Evolutionary conservation across 2,888 invertebrate genomes (phyloP).

Genomic region (Archips crataeganus): DNA sequence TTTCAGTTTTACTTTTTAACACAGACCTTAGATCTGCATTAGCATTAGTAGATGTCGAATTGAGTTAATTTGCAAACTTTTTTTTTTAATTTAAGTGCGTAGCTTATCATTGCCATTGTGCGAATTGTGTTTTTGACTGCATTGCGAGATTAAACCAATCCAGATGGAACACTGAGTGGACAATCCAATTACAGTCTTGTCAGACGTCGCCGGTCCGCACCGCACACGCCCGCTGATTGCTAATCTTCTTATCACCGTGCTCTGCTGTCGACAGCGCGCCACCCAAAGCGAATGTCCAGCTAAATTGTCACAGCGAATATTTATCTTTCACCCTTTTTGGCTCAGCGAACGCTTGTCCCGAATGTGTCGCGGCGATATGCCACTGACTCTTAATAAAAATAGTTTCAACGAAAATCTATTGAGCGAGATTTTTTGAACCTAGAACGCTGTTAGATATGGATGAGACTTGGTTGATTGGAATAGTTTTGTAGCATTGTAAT

Average conservation of each 20-base stretch:
- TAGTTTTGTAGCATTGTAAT: neutral
- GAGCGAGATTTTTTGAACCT: slow-evolving; percentile 12
- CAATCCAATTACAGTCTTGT: slow-evolving; percentile 50
- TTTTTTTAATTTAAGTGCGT: neutral
- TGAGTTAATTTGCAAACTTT: neutral
- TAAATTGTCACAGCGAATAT: slow-evolving; percentile 34
- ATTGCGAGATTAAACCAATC: slow-evolving; percentile 37
- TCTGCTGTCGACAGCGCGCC: slow-evolving; percentile 33
- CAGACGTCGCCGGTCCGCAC: slow-evolving; percentile 32
- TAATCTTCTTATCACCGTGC: slow-evolving; percentile 42
- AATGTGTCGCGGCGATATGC: slow-evolving; percentile 13
- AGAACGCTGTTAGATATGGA: slow-evolving; percentile 19
- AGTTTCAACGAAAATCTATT: neutral
- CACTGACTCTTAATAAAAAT: neutral
- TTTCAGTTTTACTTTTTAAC: too few relatives aligned
- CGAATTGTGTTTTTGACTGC: slow-evolving; percentile 25
- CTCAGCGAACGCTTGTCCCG: slow-evolving; percentile 13
- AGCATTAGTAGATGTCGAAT: neutral
- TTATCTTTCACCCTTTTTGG: slow-evolving; percentile 26
- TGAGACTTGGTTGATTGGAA: neutral
- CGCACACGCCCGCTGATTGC: slow-evolving; percentile 37
- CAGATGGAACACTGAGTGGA: slow-evolving; percentile 46
- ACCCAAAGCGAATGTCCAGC: slow-evolving; percentile 30
- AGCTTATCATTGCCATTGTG: neutral
- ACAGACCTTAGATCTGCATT: too few relatives aligned